Base-by-base conservation (phyloP, 2,113 vertebrate genomes). In the Thunnus thynnus region DNA sequence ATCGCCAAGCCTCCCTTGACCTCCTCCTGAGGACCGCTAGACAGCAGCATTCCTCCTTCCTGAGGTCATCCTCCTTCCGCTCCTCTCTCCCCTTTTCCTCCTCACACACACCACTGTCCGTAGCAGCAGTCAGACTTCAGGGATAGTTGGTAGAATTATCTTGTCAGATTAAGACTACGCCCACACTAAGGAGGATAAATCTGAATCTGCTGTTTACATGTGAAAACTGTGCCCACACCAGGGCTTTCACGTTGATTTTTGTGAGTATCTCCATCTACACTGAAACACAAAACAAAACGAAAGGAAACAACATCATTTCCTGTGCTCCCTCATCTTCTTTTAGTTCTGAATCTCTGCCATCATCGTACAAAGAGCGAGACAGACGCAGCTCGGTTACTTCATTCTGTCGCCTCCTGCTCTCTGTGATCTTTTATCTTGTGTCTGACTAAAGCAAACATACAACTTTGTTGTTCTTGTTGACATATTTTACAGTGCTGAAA, bases 1-100 rank as follows among this genome's bases (percentile, higher is more conserved):
- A 62, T 67, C 22, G 14, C 72, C 68, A 81, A 78, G 70, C 44
- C 58, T 79, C 62, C 75, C 78, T 48, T 80, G 77, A 86, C 69
- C 80, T 78, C 64, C 54, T 77, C 78, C 30, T 60, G 50, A 80
- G 18, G 14, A 68, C 66, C 3, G 3, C 67, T 76, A 44, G 56
- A 74, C 66, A 83, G 78, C 66, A 80, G 67, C 79, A 82, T 79
- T 88, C 74, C 62, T 87, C 69, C n/a, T 62, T 57, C 63, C 64
- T 83, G 65, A 80, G 66, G 72, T 86, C 81, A 85, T 70, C 27
- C 32, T 70, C 27, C 47, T 46, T 80, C 54, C 1, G 17, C 55
- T 85, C 57, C 5, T 71, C 47, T 55, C 16, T 52, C 12, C n/a
- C 62, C 17, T 68, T 14, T 13, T 72, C 70, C 25, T 72, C 66